Base-by-base conservation (phyloP, 2,113 vertebrate genomes). In the Taurulus bubalis region DNA sequence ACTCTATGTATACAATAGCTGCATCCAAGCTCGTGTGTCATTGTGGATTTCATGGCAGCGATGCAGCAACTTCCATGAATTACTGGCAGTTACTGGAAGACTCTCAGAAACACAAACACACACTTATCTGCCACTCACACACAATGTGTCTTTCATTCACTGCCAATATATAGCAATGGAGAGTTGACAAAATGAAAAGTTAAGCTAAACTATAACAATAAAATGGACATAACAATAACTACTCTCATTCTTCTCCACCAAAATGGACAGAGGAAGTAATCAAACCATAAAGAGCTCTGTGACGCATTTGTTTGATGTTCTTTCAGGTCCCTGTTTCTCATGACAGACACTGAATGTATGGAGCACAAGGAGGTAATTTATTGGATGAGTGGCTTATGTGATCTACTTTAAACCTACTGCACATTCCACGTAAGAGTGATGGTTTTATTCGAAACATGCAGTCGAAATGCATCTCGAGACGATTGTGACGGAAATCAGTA, bases 81-180 rank as follows among this genome's bases (percentile, higher is more conserved):
- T 82, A 70, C 71, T 67, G 69, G 38, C 79, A 85, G 49, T 84
- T 74, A 78, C 45, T 80, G 77, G 76, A 88, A 74, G 28, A 68
- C 28, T 71, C 71, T 80, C 6, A 79, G 66, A 81, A 68, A 64
- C 68, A 72, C 67, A 73, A 53, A 34, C 26, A 82, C 51, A 74
- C 68, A 87, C 30, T 69, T 26, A 72, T 60, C 38, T 73, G 38
- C 67, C 59, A 64, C 28, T 78, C 55, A 71, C 45, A 45, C n/a
- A 69, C 42, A 72, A 34, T 62, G 73, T 64, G 34, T 82, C 70
- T 68, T 62, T 82, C 18, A 58, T 34, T 80, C 32, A 24, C n/a
- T 1, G 0, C 53, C 65, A 83, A n/a, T 55, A 53, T 42, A 7
- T 4, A 4, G 11, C 63, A 58, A 66, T 9, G 1, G 6, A 71